Evolutionary conservation across 2,888 invertebrate genomes (phyloP), one percentile per base, ranked within the genome.

Genomic region (Apeira syringaria): DNA sequence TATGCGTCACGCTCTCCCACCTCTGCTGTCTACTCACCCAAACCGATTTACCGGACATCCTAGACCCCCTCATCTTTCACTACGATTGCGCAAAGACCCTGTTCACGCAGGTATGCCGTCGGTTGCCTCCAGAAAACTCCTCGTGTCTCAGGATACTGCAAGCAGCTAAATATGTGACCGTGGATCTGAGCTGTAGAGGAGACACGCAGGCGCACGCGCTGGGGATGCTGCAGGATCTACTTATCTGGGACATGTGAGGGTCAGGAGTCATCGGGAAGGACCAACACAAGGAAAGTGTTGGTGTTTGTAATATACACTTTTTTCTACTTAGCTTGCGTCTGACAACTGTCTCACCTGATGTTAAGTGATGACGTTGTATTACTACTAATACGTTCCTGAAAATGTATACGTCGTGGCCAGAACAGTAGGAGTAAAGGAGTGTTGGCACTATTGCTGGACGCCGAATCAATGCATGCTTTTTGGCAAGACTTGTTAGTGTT

Each of bases 1-100:
- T 96, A 4, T 96, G 96, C 72, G 84, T 94, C 12, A 93, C 95
- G 0, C 79, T 97, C 3, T 92, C 94, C 15, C 96, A 96, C 68
- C 68, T 97, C 37, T 91, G 94, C 44, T 90, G 91, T 17, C 70
- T 94, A 3, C 80, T 94, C 0, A 79, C 77, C 0, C 69, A 74
- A 2, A 83, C 92, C 0, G 96, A 96, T 68, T 78, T 95, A 6
- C 25, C 71, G 0, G 78, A 83, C 10, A 81, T 94, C 5, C 58
- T 91, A 22, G 91, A 91, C 25, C 79, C 87, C 0, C 66, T 92
- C 0, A 68, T 82, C 0, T 87, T 91, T 41, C 88, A 92, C 59
- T 73, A 73, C 58, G 88, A 89, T 38, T 77, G 76, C 42, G 83
- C 86, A 1, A 86, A 83, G 45, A 37, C 66, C 0, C 71, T 84